Evolutionary conservation across 2,888 invertebrate genomes (phyloP).

Genomic region (Prionchulus punctatus): DNA sequence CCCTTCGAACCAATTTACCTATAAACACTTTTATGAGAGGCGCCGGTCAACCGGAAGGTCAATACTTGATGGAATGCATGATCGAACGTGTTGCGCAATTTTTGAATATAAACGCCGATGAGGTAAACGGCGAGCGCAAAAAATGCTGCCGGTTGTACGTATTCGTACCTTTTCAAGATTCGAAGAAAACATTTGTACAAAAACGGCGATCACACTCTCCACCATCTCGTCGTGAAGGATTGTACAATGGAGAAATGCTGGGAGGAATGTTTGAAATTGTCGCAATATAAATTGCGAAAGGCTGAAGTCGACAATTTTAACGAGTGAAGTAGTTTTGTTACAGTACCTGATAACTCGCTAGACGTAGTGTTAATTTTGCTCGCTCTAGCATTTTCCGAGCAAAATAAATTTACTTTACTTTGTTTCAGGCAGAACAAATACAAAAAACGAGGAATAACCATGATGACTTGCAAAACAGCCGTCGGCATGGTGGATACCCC

Average conservation of each 20-base stretch:
- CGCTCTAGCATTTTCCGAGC: too few relatives aligned
- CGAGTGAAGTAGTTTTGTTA: slow-evolving; percentile 19
- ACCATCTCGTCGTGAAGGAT: slow-evolving; percentile 52
- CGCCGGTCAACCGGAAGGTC: slow-evolving; percentile 79
- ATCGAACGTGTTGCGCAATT: slow-evolving; percentile 58
- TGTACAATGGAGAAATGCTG: slow-evolving; percentile 43
- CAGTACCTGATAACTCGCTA: too few relatives aligned
- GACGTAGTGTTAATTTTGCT: too few relatives aligned
- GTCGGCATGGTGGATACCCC: slow-evolving; percentile 27
- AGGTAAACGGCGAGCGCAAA: slow-evolving; percentile 39
- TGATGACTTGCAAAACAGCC: slow-evolving; percentile 28
- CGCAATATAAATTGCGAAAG: slow-evolving; percentile 24
- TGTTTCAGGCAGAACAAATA: slow-evolving; percentile 18
- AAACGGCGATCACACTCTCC: slow-evolving; percentile 60
- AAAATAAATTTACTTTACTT: too few relatives aligned
- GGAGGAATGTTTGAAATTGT: slow-evolving; percentile 29
- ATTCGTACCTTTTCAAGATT: slow-evolving; percentile 33
- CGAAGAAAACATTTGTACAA: slow-evolving; percentile 57
- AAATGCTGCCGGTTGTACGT: not conserved
- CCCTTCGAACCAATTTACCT: slow-evolving; percentile 69
- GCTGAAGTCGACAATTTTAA: slow-evolving; percentile 31
- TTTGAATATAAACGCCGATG: slow-evolving; percentile 47
- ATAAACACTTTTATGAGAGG: slow-evolving; percentile 86
- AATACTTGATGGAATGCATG: slow-evolving; percentile 62
- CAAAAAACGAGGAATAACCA: slow-evolving; percentile 23